These are phyloP conservation scores for Cephalotes varians DNA, from an alignment of 2,888 invertebrate species.

Conservation along the genomic window DNA sequence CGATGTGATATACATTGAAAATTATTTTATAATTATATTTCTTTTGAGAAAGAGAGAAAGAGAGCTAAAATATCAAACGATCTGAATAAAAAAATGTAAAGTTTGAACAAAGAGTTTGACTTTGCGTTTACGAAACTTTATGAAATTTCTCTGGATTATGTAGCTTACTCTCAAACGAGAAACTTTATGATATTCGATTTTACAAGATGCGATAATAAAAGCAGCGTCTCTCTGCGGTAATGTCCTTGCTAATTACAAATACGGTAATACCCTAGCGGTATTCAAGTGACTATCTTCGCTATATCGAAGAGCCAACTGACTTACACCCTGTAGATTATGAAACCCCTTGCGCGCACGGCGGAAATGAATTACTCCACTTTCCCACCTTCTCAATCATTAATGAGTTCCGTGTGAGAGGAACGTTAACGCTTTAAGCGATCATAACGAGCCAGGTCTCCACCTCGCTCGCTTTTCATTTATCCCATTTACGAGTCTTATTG, in stretches of 20 bases:
- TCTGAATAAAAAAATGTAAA: too few species aligned
- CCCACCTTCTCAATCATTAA: constrained; percentile 77
- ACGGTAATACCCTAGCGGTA: constrained; percentile 17
- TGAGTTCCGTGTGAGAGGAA: constrained; percentile 75
- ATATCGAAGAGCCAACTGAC: constrained; percentile 50
- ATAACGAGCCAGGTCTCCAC: constrained; percentile 68
- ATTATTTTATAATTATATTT: too few species aligned
- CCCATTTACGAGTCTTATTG: constrained; percentile 44
- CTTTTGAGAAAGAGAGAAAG: too few species aligned
- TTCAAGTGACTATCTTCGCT: constrained; percentile 30
- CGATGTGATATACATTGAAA: too few species aligned
- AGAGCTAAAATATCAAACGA: too few species aligned
- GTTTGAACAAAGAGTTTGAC: too few species aligned
- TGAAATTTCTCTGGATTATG: constrained; percentile 16
- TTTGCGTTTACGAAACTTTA: not conserved
- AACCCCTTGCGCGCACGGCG: constrained; percentile 44
- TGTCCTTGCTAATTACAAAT: constrained; percentile 36
- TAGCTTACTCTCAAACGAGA: not conserved
- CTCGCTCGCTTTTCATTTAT: constrained; percentile 67
- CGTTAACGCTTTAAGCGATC: constrained; percentile 73
- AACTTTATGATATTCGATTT: constrained; percentile 35
- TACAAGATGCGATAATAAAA: constrained; percentile 22
- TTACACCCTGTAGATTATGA: constrained; percentile 59
- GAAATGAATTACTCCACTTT: constrained; percentile 77
- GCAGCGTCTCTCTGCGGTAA: constrained; percentile 26